Conservation (phyloP, 1,140 invertebrate species). For the Dreissena rostriformis region DNA sequence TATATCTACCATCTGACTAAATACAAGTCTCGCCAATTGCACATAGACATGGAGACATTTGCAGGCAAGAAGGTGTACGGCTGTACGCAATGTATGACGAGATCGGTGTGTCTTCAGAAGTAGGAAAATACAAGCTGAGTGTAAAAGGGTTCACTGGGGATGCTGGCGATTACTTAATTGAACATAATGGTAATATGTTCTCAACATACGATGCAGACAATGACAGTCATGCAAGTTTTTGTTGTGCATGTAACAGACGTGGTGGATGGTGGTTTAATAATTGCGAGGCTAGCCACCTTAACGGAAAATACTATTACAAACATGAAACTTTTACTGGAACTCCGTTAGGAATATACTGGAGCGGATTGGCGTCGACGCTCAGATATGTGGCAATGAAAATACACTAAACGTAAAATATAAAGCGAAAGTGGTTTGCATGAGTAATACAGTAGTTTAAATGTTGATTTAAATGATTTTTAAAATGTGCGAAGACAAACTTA, state of each 20-base stretch:
- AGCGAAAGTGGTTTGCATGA: too few species aligned
- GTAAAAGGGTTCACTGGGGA: slow-evolving; percentile 2
- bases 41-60: slow-evolving; percentile 14
- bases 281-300: slow-evolving; percentile 53
- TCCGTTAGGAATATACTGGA: too few species aligned
- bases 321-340: too few species aligned
- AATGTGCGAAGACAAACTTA: too few species aligned
- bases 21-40: slow-evolving; percentile 22
- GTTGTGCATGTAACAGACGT: slow-evolving; percentile 40
- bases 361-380: too few species aligned
- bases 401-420: too few species aligned
- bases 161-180: slow-evolving; percentile 12
- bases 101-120: neutral
- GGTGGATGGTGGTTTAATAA: slow-evolving; percentile 54
- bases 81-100: slow-evolving; percentile 22
- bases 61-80: neutral
- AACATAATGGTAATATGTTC: slow-evolving; percentile 24
- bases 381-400: too few species aligned
- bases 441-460: too few species aligned
- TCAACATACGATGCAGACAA: slow-evolving; percentile 40
- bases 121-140: slow-evolving; percentile 6
- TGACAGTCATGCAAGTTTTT: neutral
- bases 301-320: slow-evolving; percentile 10
- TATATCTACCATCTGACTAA: slow-evolving; percentile 47
- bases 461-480: too few species aligned